phyloP scores from a whole-genome alignment of 2,888 invertebrate genomes.

The Eurytoma adleriae region DNA sequence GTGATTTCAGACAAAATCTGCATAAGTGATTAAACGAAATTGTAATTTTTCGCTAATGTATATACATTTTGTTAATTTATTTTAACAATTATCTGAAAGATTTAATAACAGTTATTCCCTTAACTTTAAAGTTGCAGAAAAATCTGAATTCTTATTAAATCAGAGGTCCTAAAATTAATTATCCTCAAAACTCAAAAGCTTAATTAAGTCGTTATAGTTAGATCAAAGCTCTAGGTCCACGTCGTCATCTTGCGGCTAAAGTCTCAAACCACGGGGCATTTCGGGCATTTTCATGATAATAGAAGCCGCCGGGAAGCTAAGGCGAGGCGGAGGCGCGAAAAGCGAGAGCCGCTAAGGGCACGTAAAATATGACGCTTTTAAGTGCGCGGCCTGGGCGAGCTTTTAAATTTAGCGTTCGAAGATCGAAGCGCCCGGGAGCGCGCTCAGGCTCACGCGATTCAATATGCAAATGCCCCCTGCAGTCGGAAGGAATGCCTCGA shows the following conservation, averaged over 20 bases:
- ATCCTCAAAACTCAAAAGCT: too few species aligned
- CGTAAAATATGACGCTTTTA: constrained; percentile 73
- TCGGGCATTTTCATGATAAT: constrained; percentile 47
- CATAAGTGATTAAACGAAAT: too few species aligned
- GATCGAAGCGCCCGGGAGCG: constrained; percentile 64
- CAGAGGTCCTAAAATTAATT: too few species aligned
- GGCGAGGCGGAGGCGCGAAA: constrained; percentile 3
- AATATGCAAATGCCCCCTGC: constrained; percentile 66
- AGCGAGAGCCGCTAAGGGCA: constrained; percentile 35
- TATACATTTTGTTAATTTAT: too few species aligned
- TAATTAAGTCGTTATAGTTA: too few species aligned
- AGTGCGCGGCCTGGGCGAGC: constrained; percentile 58
- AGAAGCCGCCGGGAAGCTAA: constrained; percentile 43
- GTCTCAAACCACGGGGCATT: background rate
- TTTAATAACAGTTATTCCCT: too few species aligned
- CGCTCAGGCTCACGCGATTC: constrained; percentile 68
- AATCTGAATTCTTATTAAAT: too few species aligned
- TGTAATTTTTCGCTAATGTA: too few species aligned
- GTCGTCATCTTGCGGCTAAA: too few species aligned
- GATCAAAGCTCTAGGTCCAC: background rate
- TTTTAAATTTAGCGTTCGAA: constrained; percentile 70
- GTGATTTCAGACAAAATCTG: too few species aligned
- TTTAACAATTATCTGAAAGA: too few species aligned
- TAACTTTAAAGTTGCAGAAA: too few species aligned
- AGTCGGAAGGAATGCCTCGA: constrained; percentile 23